These are phyloP conservation scores for Aphaenogaster rudis DNA, from an alignment of 1,140 invertebrate species.

Conservation along the genomic window DNA sequence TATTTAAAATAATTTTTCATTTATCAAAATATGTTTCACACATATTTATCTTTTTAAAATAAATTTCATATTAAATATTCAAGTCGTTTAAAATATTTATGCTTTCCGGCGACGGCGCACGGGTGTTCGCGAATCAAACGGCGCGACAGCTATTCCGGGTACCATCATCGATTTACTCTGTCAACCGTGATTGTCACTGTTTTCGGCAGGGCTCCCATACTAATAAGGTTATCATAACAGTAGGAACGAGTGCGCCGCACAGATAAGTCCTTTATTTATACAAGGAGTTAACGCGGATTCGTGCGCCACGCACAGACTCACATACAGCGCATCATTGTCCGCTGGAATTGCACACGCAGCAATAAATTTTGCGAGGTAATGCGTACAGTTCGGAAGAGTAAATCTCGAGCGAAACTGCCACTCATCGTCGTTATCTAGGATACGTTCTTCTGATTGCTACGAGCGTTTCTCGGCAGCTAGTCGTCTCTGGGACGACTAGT, in stretches of 20 bases:
- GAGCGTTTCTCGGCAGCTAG: background rate
- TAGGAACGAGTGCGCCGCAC: conserved; percentile 38
- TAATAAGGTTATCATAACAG: conserved; percentile 62
- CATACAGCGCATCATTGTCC: background rate
- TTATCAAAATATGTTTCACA: background rate
- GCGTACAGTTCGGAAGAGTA: background rate
- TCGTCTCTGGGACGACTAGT: background rate
- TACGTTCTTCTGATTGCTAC: background rate
- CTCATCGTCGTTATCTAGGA: background rate
- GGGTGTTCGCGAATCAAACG: background rate
- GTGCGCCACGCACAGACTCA: background rate
- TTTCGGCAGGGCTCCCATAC: conserved; percentile 2
- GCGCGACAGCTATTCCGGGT: background rate
- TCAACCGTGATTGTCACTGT: conserved; percentile 13
- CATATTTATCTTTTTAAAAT: background rate
- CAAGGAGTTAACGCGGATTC: conserved; percentile 35
- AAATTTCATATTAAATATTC: background rate
- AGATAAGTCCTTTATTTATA: conserved; percentile 67
- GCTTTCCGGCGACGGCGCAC: background rate
- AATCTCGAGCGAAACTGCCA: conserved; percentile 19
- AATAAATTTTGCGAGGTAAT: conserved; percentile 14
- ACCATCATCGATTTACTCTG: conserved; percentile 24
- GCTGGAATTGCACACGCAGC: background rate
- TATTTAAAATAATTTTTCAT: background rate
- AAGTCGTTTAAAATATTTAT: background rate